Base-by-base conservation (phyloP, 1,140 invertebrate genomes). In the Ceratosolen fusciceps region DNA sequence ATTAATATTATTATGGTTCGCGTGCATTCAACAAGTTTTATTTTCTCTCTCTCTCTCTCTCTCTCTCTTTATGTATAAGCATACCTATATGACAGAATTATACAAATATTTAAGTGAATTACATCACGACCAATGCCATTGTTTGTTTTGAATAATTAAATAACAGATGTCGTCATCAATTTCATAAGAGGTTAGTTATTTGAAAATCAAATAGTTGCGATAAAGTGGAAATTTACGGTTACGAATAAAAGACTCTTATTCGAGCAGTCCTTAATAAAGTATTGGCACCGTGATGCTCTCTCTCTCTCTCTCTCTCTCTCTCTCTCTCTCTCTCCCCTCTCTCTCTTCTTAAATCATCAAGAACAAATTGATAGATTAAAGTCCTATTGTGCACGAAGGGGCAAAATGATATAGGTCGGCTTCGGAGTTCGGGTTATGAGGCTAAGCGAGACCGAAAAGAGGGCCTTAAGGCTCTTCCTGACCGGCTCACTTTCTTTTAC, bases 371-470 rank as follows among this genome's bases (percentile, higher is more conserved):
- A 70, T 56, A 56, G n/a, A 70, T 67, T 34, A 8, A 31, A 56
- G 70, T 56, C 26, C 65, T 37, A 58, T 58, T 70, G 68, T 10
- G 29, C n/a, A 26, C 24, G 4, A n/a, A 10, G 34, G 1, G 0
- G 19, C 16, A 77, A 65, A 47, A 77, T 24, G 65, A 79, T 72
- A 7, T 34, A 29, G 67, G 54, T 72, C 34, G 52, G 3, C 26
- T 37, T 34, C n/a, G 49, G 16, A 21, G 52, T 47, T 54, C 76
- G 73, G 8, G 43, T 71, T 49, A 34, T 52, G 65, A 82, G 80
- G 74, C 83, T 83, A 82, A 79, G 31, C 78, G 31, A 58, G 67
- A 26, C 49, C 54, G 37, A 77, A 82, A 82, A 84, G 82, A 74
- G 16, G 68, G 26, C 14, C 29, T 34, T 19, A 34, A 62, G 12